These are phyloP conservation scores for Cantharis nigra DNA, from an alignment of 2,888 invertebrate species.

Conservation along the genomic window DNA sequence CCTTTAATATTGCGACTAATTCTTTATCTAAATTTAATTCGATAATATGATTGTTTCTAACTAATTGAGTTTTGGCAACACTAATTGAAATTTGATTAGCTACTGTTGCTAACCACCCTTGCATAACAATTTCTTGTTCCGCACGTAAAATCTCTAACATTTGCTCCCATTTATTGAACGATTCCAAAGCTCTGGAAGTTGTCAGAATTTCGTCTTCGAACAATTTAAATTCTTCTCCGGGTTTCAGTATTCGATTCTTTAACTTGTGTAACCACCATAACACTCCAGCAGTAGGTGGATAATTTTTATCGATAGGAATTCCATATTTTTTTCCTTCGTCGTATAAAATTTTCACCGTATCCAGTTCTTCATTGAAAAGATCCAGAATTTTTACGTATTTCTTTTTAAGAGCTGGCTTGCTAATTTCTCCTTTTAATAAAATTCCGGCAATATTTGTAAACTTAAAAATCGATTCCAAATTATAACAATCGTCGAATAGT, in stretches of 20 bases:
- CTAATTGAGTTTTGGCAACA: slow-evolving; percentile 65
- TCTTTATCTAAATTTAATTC: slow-evolving; percentile 71
- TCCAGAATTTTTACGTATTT: slow-evolving; percentile 69
- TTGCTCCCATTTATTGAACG: slow-evolving; percentile 67
- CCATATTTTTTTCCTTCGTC: slow-evolving; percentile 61
- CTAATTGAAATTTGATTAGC: slow-evolving; percentile 67
- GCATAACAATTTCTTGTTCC: slow-evolving; percentile 67
- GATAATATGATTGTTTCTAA: slow-evolving; percentile 60
- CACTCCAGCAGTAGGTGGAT: slow-evolving; percentile 77
- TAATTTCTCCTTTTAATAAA: slow-evolving; percentile 74
- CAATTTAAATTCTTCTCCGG: slow-evolving; percentile 65
- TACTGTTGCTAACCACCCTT: slow-evolving; percentile 71
- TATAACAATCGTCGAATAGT: slow-evolving; percentile 80
- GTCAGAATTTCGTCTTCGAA: slow-evolving; percentile 67
- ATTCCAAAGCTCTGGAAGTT: slow-evolving; percentile 61
- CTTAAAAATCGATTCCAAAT: slow-evolving; percentile 67
- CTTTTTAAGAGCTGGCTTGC: slow-evolving; percentile 71
- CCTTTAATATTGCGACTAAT: slow-evolving; percentile 74
- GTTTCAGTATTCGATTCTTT: slow-evolving; percentile 61
- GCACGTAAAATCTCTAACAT: slow-evolving; percentile 68
- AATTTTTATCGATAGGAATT: slow-evolving; percentile 66
- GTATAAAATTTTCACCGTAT: slow-evolving; percentile 66
- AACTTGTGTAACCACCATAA: slow-evolving; percentile 72
- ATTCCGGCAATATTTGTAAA: slow-evolving; percentile 62
- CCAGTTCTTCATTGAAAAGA: slow-evolving; percentile 68